A percentile compares a stretch with the other conserved stretches of the same genome.
Conservation (phyloP, 2,888 invertebrate species). For the Merodon equestris region DNA sequence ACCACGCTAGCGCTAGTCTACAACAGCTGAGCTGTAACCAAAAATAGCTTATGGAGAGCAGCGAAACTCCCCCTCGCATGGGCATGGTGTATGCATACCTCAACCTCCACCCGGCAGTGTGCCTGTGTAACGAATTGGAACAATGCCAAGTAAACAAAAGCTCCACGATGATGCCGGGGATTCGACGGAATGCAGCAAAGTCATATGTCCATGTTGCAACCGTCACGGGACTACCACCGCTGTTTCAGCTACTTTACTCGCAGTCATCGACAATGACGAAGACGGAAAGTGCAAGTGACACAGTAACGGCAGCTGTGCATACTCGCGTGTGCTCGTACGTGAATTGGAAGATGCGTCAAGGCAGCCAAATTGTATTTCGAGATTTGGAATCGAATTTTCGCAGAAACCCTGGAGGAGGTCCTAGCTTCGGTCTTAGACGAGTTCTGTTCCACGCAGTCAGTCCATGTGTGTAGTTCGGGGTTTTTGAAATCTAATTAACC, state of each 20-base stretch:
- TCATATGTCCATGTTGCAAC: constrained; percentile 33
- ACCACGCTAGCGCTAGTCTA: background rate
- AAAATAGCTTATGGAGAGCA: constrained; percentile 42
- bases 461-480: constrained; percentile 25
- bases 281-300: constrained; percentile 61
- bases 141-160: constrained; percentile 66
- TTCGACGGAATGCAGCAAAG: constrained; percentile 20
- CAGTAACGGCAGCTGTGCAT: constrained; percentile 54
- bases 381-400: constrained; percentile 53
- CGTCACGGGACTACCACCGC: constrained; percentile 9
- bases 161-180: constrained; percentile 7
- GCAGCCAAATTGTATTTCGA: background rate
- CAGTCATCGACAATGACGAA: constrained; percentile 5
- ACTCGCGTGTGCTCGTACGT: background rate
- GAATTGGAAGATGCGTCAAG: constrained; percentile 9
- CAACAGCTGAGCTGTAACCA: constrained; percentile 49
- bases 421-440: background rate
- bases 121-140: constrained; percentile 52
- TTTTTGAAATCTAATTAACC: constrained; percentile 58
- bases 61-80: constrained; percentile 22
- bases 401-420: constrained; percentile 38
- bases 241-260: constrained; percentile 9
- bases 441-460: too few species aligned
- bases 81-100: background rate
- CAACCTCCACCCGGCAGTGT: constrained; percentile 3